A percentile compares a stretch with the other conserved stretches of the same genome.
Conservation (phyloP, 1,140 invertebrate species). For the Zaprionus tsacasi region DNA sequence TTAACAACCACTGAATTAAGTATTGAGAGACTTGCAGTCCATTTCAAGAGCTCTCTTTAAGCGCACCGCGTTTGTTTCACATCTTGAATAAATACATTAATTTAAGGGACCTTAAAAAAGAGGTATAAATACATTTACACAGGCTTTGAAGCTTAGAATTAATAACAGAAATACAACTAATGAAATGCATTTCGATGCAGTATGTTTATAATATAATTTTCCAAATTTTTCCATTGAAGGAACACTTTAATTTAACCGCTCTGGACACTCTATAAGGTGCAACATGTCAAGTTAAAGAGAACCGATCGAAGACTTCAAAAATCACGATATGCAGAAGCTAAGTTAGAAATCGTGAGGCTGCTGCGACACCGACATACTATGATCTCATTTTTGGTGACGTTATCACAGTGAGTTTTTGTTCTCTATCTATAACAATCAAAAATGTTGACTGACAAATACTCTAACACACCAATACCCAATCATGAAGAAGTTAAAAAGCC, state of each 20-base stretch:
- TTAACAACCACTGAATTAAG: constrained; percentile 1
- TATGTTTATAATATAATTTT: no score
- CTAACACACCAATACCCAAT: no score
- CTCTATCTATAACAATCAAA: neutral
- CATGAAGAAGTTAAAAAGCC: neutral
- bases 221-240: neutral
- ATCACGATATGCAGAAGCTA: neutral
- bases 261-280: neutral
- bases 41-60: neutral
- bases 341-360: neutral
- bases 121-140: neutral
- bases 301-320: neutral
- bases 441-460: neutral
- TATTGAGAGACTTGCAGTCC: constrained; percentile 16
- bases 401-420: neutral
- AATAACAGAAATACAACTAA: no score
- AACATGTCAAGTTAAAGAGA: neutral
- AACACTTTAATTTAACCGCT: neutral
- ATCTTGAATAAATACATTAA: neutral
- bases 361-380: neutral
- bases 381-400: neutral
- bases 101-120: no score
- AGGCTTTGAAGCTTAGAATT: no score
- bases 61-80: neutral
- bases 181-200: no score